Conservation (phyloP, 2,797 vertebrate genomes). For the Leptoclinus maculatus region DNA sequence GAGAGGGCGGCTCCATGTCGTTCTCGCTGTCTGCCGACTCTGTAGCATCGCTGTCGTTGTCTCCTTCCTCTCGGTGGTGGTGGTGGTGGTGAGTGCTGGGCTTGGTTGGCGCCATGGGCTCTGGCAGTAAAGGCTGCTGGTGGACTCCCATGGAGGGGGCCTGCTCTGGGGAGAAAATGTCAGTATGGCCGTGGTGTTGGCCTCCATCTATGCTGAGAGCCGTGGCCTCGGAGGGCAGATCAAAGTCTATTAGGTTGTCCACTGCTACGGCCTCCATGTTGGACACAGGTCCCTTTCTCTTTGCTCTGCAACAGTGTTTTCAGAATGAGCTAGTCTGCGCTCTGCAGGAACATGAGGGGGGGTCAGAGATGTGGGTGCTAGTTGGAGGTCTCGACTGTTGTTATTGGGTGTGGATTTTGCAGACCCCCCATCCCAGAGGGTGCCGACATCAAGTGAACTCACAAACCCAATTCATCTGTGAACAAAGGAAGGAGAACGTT, state of each 20-base stretch:
- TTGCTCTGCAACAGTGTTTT: neutral
- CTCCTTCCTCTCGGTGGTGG: slow-evolving; percentile 49
- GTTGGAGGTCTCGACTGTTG: neutral
- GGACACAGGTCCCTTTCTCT: neutral
- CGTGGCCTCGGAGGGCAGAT: slow-evolving; percentile 67
- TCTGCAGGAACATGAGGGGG: slow-evolving; percentile 35
- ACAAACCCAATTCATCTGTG: slow-evolving; percentile 56
- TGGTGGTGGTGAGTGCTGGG: slow-evolving; percentile 34
- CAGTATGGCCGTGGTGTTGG: slow-evolving; percentile 43
- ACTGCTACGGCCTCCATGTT: slow-evolving; percentile 89
- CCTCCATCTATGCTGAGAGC: slow-evolving; percentile 30
- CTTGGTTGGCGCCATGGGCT: slow-evolving; percentile 64
- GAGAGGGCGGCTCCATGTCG: slow-evolving; percentile 85
- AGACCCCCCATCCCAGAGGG: slow-evolving; percentile 28
- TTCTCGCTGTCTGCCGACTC: slow-evolving; percentile 97
- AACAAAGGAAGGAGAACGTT: slow-evolving; percentile 18
- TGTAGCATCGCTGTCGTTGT: slow-evolving; percentile 90
- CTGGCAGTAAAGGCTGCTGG: slow-evolving; percentile 71
- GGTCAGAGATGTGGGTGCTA: neutral
- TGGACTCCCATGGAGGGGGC: slow-evolving; percentile 25
- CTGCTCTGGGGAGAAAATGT: slow-evolving; percentile 74
- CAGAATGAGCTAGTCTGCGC: slow-evolving; percentile 20
- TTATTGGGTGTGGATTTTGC: slow-evolving; percentile 3
- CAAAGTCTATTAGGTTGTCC: slow-evolving; percentile 91
- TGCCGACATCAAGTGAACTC: slow-evolving; percentile 35